Evolutionary conservation across 64 coral and sea anemone genomes (phyloP), one percentile per base, ranked within the genome.

Genomic region (Stylophora pistillata): DNA sequence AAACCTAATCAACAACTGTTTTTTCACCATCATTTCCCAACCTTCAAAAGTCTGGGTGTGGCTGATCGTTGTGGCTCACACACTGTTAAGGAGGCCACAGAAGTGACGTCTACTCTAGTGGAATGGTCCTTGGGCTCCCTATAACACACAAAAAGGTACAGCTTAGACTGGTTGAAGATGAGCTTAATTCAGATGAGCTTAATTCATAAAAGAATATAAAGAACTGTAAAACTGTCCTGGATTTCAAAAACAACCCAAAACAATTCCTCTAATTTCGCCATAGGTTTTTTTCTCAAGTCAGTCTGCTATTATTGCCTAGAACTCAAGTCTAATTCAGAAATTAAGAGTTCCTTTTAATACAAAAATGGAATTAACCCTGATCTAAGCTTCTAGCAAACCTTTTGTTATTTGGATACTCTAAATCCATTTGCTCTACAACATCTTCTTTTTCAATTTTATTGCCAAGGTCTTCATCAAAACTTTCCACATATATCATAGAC

Each of bases 1-100:
- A 47, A 47, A 47, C 37, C 3, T 7, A 47, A 47, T 47, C 3
- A 47, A 41, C 3, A 47, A 47, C 37, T 47, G 37, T 47, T 47
- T 7, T 47, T 4, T 47, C 37, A 47, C 37, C n/a, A 21, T 68
- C 63, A n/a, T 25, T n/a, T 21, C 11, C 32, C 65, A 84, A 84
- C 80, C 80, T 84, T 84, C 13, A 84, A 54, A 69, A 84, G 80
- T n/a, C 80, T 84, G 32, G 62, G 80, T 52, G 61, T 84, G 34
- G 60, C 20, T 53, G 80, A 84, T 65, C 62, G 62, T 64, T 26
- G 31, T 53, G 32, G 20, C 13, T 84, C 37, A 37, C 32, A 27
- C 16, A 62, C 34, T 28, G 32, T 23, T 84, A 63, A 65, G 53
- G 60, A 84, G 11, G 31, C 15, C 62, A 25, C 80, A 53, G 80